Evolutionary conservation across 2,113 vertebrate genomes (phyloP), one percentile per base, ranked within the genome.

Genomic region (Oryzias curvinotus): DNA sequence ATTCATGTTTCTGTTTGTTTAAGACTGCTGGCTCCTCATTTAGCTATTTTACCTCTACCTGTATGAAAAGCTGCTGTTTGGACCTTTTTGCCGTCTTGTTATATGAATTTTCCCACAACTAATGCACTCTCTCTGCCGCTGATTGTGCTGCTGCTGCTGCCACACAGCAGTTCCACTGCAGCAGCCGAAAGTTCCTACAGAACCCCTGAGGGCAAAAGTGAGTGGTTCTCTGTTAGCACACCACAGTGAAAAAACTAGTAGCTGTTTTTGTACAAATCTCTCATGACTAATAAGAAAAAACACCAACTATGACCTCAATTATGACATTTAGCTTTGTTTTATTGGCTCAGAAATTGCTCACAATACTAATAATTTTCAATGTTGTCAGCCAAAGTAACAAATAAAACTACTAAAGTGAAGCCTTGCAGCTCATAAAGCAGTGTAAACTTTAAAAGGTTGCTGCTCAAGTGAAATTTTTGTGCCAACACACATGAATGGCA

Each of bases 151-250:
- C 49, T 63, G 61, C n/a, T 62, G 53, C 41, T 23, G 55, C 53
- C 47, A 57, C 55, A 71, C 64, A 66, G 75, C 77, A 62, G 72
- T 66, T 57, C 61, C 56, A 79, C 82, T 83, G 85, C 75, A 81
- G 77, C 80, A 73, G 67, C 55, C 3, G 50, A 63, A 61, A 58
- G 80, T 69, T 72, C 65, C 57, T 48, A 23, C 67, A 68, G 49
- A 73, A 44, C 62, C 59, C 53, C 26, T 1, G 36, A 53, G 48
- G 57, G 67, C 68, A 23, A 66, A 21, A 62, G 55, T 46, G 10
- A 64, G 68, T 64, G 17, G 25, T 47, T 57, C 23, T 52, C 50
- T 55, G 47, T 50, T 3, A 26, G 19, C 43, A 17, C 57, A 52
- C 17, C 17, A 46, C 6, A 6, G 4, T 28, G 36, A 36, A 36